phyloP scores from a whole-genome alignment of 35 echinoderm and acorn worm species.

The Chiridota heheva region DNA sequence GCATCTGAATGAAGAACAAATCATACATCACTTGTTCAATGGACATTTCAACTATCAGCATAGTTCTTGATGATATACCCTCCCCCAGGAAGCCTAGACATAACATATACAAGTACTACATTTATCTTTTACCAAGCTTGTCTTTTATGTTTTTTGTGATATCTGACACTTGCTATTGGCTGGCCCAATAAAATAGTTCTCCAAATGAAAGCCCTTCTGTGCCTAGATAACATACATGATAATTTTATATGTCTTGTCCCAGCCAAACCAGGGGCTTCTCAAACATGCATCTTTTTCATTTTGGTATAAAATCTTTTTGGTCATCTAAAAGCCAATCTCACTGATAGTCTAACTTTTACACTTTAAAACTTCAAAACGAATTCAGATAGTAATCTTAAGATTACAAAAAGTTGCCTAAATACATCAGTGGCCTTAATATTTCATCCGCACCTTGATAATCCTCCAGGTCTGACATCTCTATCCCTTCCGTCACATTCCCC shows the following conservation, averaged over 20 bases:
- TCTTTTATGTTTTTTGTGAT: background rate
- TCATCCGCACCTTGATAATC: slow-evolving; percentile 37
- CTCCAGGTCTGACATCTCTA: slow-evolving; percentile 22
- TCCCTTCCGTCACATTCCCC: slow-evolving; percentile 6
- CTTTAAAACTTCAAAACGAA: slow-evolving; percentile 2
- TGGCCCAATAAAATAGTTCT: too few relatives aligned
- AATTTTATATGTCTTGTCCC: too few relatives aligned
- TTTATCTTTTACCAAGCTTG: background rate
- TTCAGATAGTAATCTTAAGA: background rate
- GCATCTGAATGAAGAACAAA: slow-evolving; percentile 19
- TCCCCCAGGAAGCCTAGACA: background rate
- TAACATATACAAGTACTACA: background rate
- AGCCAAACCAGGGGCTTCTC: too few relatives aligned
- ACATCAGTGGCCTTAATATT: background rate
- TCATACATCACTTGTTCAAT: background rate
- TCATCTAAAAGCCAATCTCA: background rate
- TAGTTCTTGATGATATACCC: background rate
- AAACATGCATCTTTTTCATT: too few relatives aligned
- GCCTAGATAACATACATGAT: too few relatives aligned
- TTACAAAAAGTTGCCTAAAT: background rate
- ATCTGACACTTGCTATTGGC: slow-evolving; percentile 36
- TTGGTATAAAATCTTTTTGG: too few relatives aligned
- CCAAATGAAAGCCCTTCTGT: too few relatives aligned
- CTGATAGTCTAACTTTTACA: background rate
- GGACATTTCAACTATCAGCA: background rate